phyloP scores from a whole-genome alignment of 1,140 invertebrate species.

The Oreohelix idahoensis region DNA sequence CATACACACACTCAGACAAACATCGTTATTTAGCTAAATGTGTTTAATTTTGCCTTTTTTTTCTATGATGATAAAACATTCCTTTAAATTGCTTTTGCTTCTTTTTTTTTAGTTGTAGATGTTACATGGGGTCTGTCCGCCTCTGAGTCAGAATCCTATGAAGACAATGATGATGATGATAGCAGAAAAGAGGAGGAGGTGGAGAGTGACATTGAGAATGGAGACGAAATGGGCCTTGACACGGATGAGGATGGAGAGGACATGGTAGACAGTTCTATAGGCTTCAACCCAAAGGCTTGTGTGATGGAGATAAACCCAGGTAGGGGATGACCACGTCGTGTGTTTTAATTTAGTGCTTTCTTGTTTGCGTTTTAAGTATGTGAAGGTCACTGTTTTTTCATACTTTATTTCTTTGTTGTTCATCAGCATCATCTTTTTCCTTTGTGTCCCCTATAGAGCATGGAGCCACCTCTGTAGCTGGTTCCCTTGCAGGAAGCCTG shows the following conservation, averaged over 20 bases:
- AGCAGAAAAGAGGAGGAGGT: constrained; percentile 58
- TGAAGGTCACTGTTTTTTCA: too few relatives aligned
- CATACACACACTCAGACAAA: too few relatives aligned
- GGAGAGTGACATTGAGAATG: constrained; percentile 56
- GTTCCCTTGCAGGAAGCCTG: too few relatives aligned
- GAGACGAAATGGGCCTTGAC: constrained; percentile 56
- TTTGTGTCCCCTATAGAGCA: too few relatives aligned
- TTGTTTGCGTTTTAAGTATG: too few relatives aligned
- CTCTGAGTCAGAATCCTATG: constrained; percentile 66
- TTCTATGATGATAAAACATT: too few relatives aligned
- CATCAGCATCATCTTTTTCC: too few relatives aligned
- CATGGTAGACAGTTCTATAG: constrained; percentile 55
- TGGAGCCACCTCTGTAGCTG: too few relatives aligned
- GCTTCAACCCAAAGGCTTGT: constrained; percentile 38
- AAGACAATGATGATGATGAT: constrained; percentile 41
- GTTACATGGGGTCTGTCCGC: constrained; percentile 44
- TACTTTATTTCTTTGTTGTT: too few relatives aligned
- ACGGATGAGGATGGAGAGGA: constrained; percentile 54
- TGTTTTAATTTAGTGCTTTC: not conserved
- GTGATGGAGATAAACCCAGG: constrained; percentile 47
- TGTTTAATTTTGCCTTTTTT: not conserved
- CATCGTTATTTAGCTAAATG: too few relatives aligned
- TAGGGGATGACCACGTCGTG: not conserved
- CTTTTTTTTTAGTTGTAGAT: not conserved
- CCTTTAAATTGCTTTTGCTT: not conserved